phyloP scores from a whole-genome alignment of 1,140 invertebrate genomes.

The Papilio polyxenes region DNA sequence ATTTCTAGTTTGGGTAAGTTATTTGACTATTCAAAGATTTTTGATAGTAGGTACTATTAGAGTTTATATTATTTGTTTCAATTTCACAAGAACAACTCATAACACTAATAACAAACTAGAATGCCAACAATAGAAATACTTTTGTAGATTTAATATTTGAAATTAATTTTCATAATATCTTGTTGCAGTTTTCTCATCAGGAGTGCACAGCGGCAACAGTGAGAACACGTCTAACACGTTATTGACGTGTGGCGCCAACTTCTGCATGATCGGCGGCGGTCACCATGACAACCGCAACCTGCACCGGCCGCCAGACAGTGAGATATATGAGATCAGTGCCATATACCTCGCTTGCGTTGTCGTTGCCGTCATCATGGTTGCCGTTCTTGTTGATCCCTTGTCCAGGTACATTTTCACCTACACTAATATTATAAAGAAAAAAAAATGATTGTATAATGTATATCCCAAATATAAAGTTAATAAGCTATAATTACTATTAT shows the following conservation, averaged over 20 bases:
- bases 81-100: no score
- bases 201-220: constrained; percentile 84
- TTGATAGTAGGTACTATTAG: background rate
- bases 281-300: constrained; percentile 85
- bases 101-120: no score
- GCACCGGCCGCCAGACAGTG: constrained; percentile 88
- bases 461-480: background rate
- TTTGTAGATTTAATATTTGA: no score
- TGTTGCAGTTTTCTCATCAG: constrained; percentile 87
- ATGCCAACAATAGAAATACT: no score
- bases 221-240: constrained; percentile 81
- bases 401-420: constrained; percentile 83
- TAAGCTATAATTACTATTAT: background rate
- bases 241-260: constrained; percentile 89
- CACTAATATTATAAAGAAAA: background rate
- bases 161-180: background rate
- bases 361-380: constrained; percentile 91
- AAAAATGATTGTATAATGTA: background rate
- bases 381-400: constrained; percentile 93
- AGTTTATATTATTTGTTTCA: no score
- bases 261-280: constrained; percentile 86
- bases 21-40: background rate
- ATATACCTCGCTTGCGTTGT: constrained; percentile 94
- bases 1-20: constrained; percentile 94
- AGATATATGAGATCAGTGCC: constrained; percentile 92